Evolutionary conservation across 2,888 invertebrate genomes (phyloP).

Genomic region (Scaptomyza parva): DNA sequence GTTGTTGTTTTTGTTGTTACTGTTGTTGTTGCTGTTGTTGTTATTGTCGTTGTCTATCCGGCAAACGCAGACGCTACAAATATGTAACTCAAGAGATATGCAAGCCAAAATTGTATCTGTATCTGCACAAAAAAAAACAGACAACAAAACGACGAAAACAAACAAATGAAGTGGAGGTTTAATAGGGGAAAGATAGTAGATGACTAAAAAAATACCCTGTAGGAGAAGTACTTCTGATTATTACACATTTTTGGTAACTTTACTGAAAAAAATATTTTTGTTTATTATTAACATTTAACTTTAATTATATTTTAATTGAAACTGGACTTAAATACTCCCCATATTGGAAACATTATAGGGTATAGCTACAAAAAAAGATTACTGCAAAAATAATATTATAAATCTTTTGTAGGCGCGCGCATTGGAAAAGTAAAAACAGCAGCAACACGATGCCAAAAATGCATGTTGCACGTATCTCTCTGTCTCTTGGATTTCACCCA

Average conservation of each 20-base stretch:
- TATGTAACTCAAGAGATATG: slow-evolving; percentile 72
- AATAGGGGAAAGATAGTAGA: not conserved
- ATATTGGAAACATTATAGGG: slow-evolving; percentile 33
- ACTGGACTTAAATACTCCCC: not conserved
- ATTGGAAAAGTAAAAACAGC: slow-evolving; percentile 73
- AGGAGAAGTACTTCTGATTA: not conserved
- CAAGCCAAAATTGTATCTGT: slow-evolving; percentile 59
- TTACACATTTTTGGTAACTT: not conserved
- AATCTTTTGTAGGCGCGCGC: slow-evolving; percentile 63
- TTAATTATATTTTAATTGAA: no score
- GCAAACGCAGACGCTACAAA: slow-evolving; percentile 65
- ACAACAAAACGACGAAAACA: slow-evolving; percentile 11
- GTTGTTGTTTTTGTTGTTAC: slow-evolving; percentile 31
- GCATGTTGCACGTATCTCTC: slow-evolving; percentile 67
- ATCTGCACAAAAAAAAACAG: slow-evolving; percentile 39
- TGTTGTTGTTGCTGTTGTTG: slow-evolving; percentile 31
- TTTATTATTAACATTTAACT: no score
- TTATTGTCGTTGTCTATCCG: slow-evolving; percentile 61
- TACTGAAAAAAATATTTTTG: no score
- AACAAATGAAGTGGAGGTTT: slow-evolving; percentile 17
- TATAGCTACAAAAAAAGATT: slow-evolving; percentile 22
- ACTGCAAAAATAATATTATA: slow-evolving; percentile 51
- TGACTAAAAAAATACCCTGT: slow-evolving; percentile 1
- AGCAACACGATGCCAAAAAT: slow-evolving; percentile 67
- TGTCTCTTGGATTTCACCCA: slow-evolving; percentile 73